Conservation (phyloP, 2,797 vertebrate species). For the Vultur gryphus region DNA sequence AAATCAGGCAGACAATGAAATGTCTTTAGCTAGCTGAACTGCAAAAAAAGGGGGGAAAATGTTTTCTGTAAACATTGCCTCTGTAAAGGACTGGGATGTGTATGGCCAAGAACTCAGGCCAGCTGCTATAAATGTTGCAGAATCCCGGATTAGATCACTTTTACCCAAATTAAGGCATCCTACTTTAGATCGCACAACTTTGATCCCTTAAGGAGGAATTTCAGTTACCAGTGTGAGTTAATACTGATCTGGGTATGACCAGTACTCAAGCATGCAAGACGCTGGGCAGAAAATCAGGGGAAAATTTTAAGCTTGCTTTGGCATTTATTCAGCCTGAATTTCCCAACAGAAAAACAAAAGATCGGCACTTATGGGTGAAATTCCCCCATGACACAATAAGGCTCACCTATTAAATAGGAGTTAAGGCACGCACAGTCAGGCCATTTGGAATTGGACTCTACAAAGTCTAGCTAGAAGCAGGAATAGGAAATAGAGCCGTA, state of each 20-base stretch:
- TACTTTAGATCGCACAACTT: background rate
- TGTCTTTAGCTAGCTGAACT: background rate
- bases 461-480: background rate
- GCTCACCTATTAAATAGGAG: background rate
- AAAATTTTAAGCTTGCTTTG: background rate
- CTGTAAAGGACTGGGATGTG: background rate
- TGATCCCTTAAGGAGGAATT: background rate
- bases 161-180: constrained; percentile 15
- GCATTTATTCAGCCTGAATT: constrained; percentile 18
- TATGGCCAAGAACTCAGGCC: background rate
- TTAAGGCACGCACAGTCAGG: background rate
- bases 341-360: constrained; percentile 29
- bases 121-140: background rate
- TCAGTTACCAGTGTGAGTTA: background rate
- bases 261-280: background rate
- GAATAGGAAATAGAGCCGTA: background rate
- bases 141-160: background rate
- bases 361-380: background rate
- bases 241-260: background rate
- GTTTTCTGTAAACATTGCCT: background rate
- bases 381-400: background rate
- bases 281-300: constrained; percentile 17
- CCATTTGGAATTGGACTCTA: background rate
- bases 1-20: background rate
- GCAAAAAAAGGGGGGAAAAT: background rate